A percentile compares a stretch with the other conserved stretches of the same genome.
Evolutionary conservation across 2,888 invertebrate species (phyloP).

Genomic region (Marasmarcha lunaedactyla): DNA sequence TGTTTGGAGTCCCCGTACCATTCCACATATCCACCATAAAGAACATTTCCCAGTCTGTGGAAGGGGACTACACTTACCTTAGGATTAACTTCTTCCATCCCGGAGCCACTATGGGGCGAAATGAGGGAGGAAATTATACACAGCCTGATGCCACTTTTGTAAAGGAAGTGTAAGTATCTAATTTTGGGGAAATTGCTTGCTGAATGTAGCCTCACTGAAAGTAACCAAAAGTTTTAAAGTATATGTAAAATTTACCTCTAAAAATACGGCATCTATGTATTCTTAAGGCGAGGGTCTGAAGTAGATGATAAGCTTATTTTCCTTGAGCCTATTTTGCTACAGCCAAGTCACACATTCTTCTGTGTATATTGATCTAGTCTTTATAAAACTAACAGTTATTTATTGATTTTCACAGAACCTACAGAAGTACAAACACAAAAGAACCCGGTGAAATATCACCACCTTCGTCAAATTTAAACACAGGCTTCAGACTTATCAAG

Average conservation of each 20-base stretch:
- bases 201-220: no score
- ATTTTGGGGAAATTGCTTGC: no score
- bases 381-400: no score
- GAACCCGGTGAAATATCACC: conserved; percentile 96
- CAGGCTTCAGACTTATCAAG: conserved; percentile 97
- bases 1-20: conserved; percentile 96
- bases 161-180: conserved; percentile 89
- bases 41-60: conserved; percentile 98
- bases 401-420: conserved; percentile 73
- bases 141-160: conserved; percentile 97
- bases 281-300: no score
- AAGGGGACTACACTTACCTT: conserved; percentile 98
- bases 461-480: conserved; percentile 95
- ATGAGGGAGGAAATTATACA: conserved; percentile 91
- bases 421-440: conserved; percentile 96
- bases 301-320: no score
- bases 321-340: no score
- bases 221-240: no score
- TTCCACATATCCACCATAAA: conserved; percentile 99
- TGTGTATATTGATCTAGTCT: no score
- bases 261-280: no score
- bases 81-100: conserved; percentile 99
- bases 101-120: conserved; percentile 94
- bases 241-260: no score
- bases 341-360: no score